Evolutionary conservation across 2,113 vertebrate species (phyloP).

Genomic region (Neodon shergylaensis): DNA sequence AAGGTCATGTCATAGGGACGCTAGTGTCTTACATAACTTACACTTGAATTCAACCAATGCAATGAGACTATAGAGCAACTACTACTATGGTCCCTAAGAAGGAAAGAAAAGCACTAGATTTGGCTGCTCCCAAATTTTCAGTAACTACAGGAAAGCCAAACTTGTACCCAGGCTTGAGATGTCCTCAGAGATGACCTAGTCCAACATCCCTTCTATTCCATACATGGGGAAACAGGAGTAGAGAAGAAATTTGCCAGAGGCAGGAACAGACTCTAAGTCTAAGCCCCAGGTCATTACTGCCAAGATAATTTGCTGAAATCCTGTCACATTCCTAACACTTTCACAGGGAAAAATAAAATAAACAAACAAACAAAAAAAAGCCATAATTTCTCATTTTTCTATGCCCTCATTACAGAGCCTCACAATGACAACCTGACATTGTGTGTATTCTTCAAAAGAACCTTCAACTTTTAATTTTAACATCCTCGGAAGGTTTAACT

Average conservation of each 20-base stretch:
- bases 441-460: background rate
- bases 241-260: background rate
- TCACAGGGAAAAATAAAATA: background rate
- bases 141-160: background rate
- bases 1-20: conserved; percentile 26
- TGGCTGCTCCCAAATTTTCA: background rate
- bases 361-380: background rate
- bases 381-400: background rate
- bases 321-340: conserved; percentile 40
- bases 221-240: background rate
- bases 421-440: conserved; percentile 31
- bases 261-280: background rate
- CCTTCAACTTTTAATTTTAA: conserved; percentile 36
- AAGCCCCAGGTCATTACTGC: background rate
- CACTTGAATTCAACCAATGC: conserved; percentile 5
- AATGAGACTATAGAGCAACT: conserved; percentile 39
- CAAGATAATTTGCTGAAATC: conserved; percentile 11
- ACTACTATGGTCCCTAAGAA: background rate
- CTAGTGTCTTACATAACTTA: conserved; percentile 29
- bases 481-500: conserved; percentile 17
- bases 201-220: background rate
- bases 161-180: background rate
- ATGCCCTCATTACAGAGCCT: conserved; percentile 19
- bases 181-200: background rate
- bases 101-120: background rate